Evolutionary conservation across 2,113 vertebrate genomes (phyloP), one percentile per base, ranked within the genome.

Genomic region (Tyrannus savana): DNA sequence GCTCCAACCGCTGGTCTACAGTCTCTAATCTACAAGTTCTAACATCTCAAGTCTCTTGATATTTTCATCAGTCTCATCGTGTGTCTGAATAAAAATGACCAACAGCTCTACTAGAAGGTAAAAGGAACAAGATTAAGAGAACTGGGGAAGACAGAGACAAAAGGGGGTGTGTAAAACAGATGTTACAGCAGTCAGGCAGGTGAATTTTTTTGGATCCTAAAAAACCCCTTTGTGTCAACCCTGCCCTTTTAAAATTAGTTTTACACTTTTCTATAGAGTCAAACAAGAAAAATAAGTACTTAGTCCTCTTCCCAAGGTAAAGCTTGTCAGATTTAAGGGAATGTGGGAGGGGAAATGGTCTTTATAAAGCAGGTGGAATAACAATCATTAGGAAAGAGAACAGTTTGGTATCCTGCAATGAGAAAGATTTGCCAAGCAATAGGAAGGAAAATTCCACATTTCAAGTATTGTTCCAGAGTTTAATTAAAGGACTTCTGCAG

Each of bases 291-390:
- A 63, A 41, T 2, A 91, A 53, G 3, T 44, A 73, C 7, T 52
- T 69, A 6, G 30, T 3, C 19, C 15, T n/a, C 10, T 73, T 89
- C 14, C 22, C 56, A 47, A 75, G 33, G 28, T 62, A 64, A 85
- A 64, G 4, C 42, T 31, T 60, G 8, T 28, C 19, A 63, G 24
- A 87, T 55, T 1, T 52, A 37, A 76, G 6, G 5, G 21, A 9
- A 9, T 7, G 33, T 22, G 10, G 1, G 12, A 9, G 14, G 10
- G 44, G 23, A 71, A 24, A 7, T 2, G 1, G 6, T 56, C 28
- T 89, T 73, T 25, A 28, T 66, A 89, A 90, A 66, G 9, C 10
- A 64, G 0, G 1, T 33, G 87, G 21, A 86, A n/a, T 42, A 55
- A 30, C 7, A 75, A 25, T 28, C 10, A 59, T 58, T 37, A 46